phyloP scores from a whole-genome alignment of 2,888 invertebrate species.

The Papilio protenor region DNA sequence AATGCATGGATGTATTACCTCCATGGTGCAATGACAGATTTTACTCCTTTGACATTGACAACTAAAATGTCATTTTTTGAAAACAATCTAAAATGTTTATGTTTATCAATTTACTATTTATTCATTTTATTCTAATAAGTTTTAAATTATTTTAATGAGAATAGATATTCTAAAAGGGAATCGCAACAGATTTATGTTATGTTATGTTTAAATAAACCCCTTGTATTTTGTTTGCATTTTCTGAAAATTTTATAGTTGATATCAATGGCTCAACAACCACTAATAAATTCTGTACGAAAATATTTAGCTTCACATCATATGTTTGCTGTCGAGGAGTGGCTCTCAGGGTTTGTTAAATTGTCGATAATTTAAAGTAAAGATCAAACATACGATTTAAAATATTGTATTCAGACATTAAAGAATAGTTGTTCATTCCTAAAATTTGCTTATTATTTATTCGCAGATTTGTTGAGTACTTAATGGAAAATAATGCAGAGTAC shows the following conservation, averaged over 20 bases:
- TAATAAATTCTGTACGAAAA: constrained; percentile 61
- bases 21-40: neutral
- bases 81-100: neutral
- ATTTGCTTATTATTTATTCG: constrained; percentile 44
- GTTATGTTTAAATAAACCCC: neutral
- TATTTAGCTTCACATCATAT: constrained; percentile 67
- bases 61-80: neutral
- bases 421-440: neutral
- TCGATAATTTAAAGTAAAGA: neutral
- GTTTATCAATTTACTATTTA: neutral
- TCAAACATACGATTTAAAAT: neutral
- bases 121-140: neutral
- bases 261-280: constrained; percentile 52
- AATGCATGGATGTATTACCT: too few relatives aligned
- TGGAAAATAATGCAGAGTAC: constrained; percentile 70
- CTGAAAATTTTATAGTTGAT: neutral
- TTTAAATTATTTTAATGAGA: neutral
- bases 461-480: constrained; percentile 83
- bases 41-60: neutral
- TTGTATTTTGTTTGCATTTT: neutral
- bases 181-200: neutral
- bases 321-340: constrained; percentile 73
- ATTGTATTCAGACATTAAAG: neutral
- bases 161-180: neutral
- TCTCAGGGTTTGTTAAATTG: constrained; percentile 63